These are phyloP conservation scores for Oreohelix idahoensis DNA, from an alignment of 1,140 invertebrate genomes.

Conservation along the genomic window DNA sequence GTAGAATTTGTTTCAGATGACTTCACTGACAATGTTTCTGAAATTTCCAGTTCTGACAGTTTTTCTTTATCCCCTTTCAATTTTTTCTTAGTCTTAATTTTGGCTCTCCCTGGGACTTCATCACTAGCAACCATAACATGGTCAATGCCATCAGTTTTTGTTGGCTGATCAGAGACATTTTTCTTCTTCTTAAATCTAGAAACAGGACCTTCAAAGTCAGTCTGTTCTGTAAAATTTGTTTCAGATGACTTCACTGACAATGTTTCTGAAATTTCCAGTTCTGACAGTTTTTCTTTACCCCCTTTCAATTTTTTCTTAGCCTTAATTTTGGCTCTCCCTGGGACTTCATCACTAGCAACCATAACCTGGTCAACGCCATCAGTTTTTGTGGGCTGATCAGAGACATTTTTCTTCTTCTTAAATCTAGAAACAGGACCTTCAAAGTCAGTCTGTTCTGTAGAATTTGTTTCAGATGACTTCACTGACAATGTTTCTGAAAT, in stretches of 20 bases:
- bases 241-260: not conserved
- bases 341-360: not conserved
- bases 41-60: not conserved
- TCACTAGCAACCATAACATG: not conserved
- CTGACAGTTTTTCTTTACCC: not conserved
- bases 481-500: not conserved
- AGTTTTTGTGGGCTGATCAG: no score
- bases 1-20: not conserved
- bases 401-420: no score
- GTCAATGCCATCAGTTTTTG: not conserved
- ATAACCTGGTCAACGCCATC: not conserved
- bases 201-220: not conserved
- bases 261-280: not conserved
- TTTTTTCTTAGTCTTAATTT: not conserved
- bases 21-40: not conserved
- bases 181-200: no score
- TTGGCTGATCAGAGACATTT: no score
- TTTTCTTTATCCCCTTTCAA: not conserved
- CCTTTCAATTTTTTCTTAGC: not conserved
- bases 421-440: not conserved
- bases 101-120: no score
- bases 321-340: not conserved
- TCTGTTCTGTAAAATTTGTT: not conserved
- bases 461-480: not conserved
- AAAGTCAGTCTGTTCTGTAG: not conserved